These are phyloP conservation scores for Protobothrops mucrosquamatus DNA, from an alignment of 2,113 vertebrate species.

Conservation along the genomic window DNA sequence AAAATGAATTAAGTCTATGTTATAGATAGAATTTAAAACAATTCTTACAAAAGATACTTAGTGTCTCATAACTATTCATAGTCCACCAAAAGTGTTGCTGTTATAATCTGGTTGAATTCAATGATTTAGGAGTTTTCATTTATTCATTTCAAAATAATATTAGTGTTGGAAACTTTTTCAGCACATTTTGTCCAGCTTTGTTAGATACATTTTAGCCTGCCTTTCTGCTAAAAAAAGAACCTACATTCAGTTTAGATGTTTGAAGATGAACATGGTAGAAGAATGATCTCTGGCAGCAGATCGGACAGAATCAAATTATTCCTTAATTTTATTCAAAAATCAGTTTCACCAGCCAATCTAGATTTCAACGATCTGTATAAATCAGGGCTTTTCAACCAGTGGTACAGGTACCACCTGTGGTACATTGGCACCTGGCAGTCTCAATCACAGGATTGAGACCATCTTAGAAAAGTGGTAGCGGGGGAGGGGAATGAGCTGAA, in stretches of 20 bases:
- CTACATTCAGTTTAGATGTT: background rate
- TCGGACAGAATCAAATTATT: background rate
- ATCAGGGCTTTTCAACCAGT: too few species aligned
- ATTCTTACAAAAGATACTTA: background rate
- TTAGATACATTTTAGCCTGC: background rate
- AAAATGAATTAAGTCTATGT: background rate
- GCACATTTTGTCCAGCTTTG: background rate
- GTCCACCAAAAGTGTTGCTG: background rate
- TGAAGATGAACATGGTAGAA: background rate
- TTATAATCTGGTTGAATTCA: background rate
- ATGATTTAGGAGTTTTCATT: background rate
- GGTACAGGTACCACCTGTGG: too few species aligned
- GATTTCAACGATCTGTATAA: rapidly evolving
- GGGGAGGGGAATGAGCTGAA: too few species aligned
- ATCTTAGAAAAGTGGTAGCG: too few species aligned
- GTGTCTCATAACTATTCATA: background rate
- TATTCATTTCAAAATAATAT: background rate
- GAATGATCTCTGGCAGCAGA: background rate
- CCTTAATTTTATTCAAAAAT: background rate
- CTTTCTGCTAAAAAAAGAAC: background rate
- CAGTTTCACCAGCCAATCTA: background rate
- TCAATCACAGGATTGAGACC: too few species aligned
- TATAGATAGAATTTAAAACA: background rate
- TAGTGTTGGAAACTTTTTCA: background rate
- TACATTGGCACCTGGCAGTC: too few species aligned